Conservation (phyloP, 1,140 invertebrate genomes). For the Aphelenchoides besseyi region DNA sequence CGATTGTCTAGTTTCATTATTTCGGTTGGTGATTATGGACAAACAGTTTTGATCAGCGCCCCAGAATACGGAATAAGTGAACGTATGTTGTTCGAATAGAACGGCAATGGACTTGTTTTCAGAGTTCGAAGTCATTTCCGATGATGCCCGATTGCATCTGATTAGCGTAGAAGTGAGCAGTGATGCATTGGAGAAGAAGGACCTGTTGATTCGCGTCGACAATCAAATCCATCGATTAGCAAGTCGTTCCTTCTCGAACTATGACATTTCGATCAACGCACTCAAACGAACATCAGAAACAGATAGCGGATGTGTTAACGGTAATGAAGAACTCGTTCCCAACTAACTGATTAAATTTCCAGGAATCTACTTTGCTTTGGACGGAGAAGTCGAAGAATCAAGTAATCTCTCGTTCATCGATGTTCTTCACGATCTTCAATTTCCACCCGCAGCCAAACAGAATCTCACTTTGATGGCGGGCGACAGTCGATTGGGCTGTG, state of each 20-base stretch:
- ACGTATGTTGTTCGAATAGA: neutral
- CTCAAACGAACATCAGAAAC: neutral
- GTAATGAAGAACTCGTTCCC: neutral
- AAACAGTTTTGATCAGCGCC: neutral
- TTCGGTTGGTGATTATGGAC: neutral
- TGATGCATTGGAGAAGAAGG: neutral
- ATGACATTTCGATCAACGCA: neutral
- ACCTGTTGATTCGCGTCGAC: neutral
- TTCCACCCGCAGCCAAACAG: neutral
- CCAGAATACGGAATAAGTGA: neutral
- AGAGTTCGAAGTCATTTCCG: neutral
- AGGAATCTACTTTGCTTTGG: constrained; percentile 16
- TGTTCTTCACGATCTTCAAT: neutral
- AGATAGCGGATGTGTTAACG: neutral
- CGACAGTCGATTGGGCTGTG: neutral
- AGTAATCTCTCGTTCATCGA: neutral
- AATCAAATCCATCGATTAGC: neutral
- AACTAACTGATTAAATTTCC: neutral
- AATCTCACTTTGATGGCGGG: neutral
- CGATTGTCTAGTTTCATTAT: neutral
- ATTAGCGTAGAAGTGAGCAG: neutral
- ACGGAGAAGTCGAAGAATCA: neutral
- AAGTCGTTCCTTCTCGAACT: neutral
- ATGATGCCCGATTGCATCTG: neutral
- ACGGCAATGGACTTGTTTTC: neutral